Base-by-base conservation (phyloP, 2,113 vertebrate species). In the Taxidea taxus region DNA sequence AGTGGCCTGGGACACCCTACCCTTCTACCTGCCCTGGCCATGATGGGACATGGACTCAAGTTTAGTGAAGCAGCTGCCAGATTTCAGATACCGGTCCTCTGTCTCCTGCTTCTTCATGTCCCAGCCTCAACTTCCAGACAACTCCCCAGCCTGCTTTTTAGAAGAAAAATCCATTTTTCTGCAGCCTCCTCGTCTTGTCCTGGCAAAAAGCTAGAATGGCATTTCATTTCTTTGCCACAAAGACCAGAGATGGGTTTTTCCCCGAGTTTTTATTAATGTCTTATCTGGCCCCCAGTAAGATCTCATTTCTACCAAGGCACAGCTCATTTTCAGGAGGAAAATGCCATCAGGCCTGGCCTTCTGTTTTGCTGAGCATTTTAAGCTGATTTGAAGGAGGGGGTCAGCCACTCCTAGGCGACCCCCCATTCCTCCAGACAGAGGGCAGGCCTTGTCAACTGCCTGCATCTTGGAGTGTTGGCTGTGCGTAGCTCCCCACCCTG, bases 11-110 rank as follows among this genome's bases (percentile, higher is more conserved):
- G 27, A 15, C 4, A 20, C 13, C 11, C 39, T 31, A 14, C 44
- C 1, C 51, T 51, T 15, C 80, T 3, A 12, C n/a, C 60, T 7
- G 49, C 14, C 31, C 58, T 60, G 74, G 25, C 11, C 91, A 77
- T 27, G 23, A 84, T 0, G 0, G 0, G 42, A 58, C 12, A 62
- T 74, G 44, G 47, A 42, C 0, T 88, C 12, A 42, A 85, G 77
- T 90, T 93, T 93, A 51, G 56, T 87, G 58, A 66, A 97, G 42
- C 66, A 70, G 66, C 34, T 77, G 12, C 7, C 6, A 12, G 16
- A 87, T 88, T 81, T 83, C 47, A 77, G 56, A 49, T 37, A 66
- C 13, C 64, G 93, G 49, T 11, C 82, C 27, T 27, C 51, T 49
- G 25, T 39, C 21, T 42, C n/a, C 86, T 31, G 64, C 8, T 82